Evolutionary conservation across 1,140 invertebrate species (phyloP).

Genomic region (Zaprionus davidi): DNA sequence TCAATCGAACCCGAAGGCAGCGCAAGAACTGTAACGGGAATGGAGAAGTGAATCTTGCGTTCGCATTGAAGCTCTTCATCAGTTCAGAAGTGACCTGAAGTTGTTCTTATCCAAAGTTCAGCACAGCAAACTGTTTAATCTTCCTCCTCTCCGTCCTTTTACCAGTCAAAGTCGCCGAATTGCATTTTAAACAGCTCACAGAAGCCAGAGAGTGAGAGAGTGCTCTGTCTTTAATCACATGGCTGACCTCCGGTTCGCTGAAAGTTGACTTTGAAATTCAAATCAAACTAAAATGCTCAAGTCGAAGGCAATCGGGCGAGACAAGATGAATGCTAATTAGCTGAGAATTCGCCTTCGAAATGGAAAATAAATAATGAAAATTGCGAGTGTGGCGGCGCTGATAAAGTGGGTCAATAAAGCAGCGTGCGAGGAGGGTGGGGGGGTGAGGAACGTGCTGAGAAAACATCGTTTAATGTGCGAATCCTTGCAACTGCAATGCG

Average conservation of each 20-base stretch:
- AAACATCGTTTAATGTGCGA: neutral
- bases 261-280: conserved; percentile 1
- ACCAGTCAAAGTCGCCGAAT: neutral
- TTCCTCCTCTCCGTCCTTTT: neutral
- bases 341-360: neutral
- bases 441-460: no score
- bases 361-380: conserved; percentile 2
- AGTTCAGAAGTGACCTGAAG: neutral
- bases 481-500: neutral
- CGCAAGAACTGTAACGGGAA: no score
- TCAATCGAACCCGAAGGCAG: neutral
- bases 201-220: no score
- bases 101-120: neutral
- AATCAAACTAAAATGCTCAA: neutral
- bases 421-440: neutral
- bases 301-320: conserved; percentile 6
- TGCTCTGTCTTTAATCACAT: neutral
- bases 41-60: neutral
- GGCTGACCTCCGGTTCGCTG: neutral
- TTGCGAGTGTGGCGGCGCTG: neutral
- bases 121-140: neutral
- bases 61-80: neutral
- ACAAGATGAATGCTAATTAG: conserved; percentile 6
- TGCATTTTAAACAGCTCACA: neutral
- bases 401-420: conserved; percentile 2